Evolutionary conservation across 2,888 invertebrate genomes (phyloP), one percentile per base, ranked within the genome.

Genomic region (Drosophila tanythrix): DNA sequence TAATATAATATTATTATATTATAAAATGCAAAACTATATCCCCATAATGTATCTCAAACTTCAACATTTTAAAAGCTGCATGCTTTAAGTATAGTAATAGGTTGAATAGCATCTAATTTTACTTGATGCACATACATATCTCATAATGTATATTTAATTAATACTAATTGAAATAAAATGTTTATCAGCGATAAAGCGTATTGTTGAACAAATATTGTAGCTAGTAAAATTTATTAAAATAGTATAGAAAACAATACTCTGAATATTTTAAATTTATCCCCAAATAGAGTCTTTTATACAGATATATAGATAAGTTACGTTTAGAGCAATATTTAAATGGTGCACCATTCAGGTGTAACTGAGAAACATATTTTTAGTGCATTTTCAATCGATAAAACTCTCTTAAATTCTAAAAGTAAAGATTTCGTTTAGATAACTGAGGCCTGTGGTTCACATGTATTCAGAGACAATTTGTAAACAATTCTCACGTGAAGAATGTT

Each of bases 401-500:
- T 21, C 15, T 13, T 4, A 59, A 61, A 53, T 43, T 43, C 15
- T 2, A 2, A 15, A 48, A 38, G 27, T 55, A 38, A 15, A 52
- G 2, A 31, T 51, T 59, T 62, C n/a, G 13, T 53, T 55, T 36
- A 5, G 0, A 57, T 58, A 78, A 72, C 29, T 46, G 0, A 13
- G 25, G 35, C 31, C 15, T 31, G 1, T 64, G 48, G 21, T 53
- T 77, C 29, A 46, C 60, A 75, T 70, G 59, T 36, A 27, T 59
- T 31, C 31, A 10, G 2, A n/a, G 31, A 65, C 84, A 78, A 76
- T 70, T 70, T 59, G 25, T 31, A 43, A 58, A 76, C 73, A 56
- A 51, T 80, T 84, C 87, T 88, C 75, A 53, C 38, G 55, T 25
- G 57, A 82, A 86, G 89, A 89, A 84, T 72, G 70, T 62, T 70